Evolutionary conservation across 2,888 invertebrate species (phyloP), one percentile per base, ranked within the genome.

Genomic region (Brachyptera putata): DNA sequence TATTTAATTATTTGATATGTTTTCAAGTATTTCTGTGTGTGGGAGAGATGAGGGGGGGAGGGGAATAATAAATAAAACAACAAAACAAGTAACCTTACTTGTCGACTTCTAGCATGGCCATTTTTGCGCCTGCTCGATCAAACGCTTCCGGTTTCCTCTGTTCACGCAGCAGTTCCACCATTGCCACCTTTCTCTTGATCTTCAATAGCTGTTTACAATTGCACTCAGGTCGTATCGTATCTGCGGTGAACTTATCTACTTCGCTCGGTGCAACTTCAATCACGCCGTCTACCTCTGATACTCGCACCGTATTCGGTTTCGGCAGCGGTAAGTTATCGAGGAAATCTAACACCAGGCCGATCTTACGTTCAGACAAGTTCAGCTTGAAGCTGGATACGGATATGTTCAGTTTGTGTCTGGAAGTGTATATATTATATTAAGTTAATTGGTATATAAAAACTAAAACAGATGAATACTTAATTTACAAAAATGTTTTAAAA

Each of bases 331-430:
- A 70, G 66, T 78, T 75, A 61, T 77, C 76, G 55, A 79, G 64
- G 71, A 88, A 90, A 66, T 86, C 84, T 61, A 86, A 75, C 2
- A 90, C 75, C 26, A 81, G 74, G 22, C 81, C 79, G 26, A 89
- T 78, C 70, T 85, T 84, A 55, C 84, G 80, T 70, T 91, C 89
- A 0, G 89, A 89, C 34, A 90, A 74, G 73, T 89, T 89, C 34
- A 91, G 72, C 68, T 89, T 89, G 41, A 91, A 69, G 63, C 84
- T 84, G 21, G 86, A 84, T 22, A 90, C 75, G 0, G 84, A 83
- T 39, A 88, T 79, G 70, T 87, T 89, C 53, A 90, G 77, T 75
- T 91, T 91, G 69, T 87, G 85, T 72, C 89, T 89, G 70, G 60
- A 70, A 69, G 46, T 2, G 21, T 5, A 21, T 43, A 13, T 7